Conservation (phyloP, 2,888 invertebrate species). For the Hyalella azteca region DNA sequence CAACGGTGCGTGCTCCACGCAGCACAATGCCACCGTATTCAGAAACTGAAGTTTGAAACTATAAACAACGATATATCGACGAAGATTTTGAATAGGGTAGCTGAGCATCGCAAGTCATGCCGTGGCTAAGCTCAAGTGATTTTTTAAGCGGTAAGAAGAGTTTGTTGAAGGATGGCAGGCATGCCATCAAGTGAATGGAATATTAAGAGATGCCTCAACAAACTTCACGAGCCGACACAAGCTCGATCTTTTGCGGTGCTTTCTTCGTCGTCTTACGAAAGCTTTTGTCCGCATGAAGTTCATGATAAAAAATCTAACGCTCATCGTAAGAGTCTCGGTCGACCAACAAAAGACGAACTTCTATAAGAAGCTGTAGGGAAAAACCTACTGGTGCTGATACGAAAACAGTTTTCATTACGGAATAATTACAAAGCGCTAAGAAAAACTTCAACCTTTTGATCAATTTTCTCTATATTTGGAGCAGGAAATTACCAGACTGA, state of each 20-base stretch:
- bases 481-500: too few species aligned
- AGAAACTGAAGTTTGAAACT: background rate
- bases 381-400: too few species aligned
- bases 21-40: too few species aligned
- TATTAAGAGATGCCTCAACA: background rate
- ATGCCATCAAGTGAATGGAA: conserved; percentile 1
- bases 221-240: conserved; percentile 5
- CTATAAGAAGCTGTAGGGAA: too few species aligned
- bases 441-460: too few species aligned
- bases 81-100: background rate
- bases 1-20: too few species aligned
- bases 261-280: background rate
- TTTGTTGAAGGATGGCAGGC: background rate
- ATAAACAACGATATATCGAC: background rate
- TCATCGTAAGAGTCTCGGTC: too few species aligned
- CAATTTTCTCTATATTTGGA: too few species aligned
- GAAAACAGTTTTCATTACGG: too few species aligned
- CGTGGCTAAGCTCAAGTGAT: conserved; percentile 26
- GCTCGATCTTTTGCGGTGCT: too few species aligned
- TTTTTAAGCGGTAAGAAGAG: conserved; percentile 26
- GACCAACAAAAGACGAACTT: too few species aligned
- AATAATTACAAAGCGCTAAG: too few species aligned
- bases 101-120: conserved; percentile 29
- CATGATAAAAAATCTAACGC: background rate
- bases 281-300: background rate